A percentile compares a stretch with the other conserved stretches of the same genome.
Evolutionary conservation across 2,113 vertebrate species (phyloP).

Genomic region (Carollia perspicillata): DNA sequence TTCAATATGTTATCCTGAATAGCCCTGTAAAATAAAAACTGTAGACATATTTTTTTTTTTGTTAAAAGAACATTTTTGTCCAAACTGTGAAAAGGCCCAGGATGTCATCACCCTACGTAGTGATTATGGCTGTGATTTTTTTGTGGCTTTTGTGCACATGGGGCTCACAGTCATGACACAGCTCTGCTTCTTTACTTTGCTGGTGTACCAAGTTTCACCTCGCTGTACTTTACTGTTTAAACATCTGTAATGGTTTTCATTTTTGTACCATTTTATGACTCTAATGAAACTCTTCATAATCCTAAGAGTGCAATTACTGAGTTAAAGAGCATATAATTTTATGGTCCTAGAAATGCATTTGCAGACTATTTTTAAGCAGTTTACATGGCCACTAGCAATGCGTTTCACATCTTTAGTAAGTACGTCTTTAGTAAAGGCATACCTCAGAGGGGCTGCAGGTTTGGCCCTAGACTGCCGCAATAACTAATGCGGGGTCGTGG

Average conservation of each 20-base stretch:
- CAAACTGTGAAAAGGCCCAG: not conserved
- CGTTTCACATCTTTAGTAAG: not conserved
- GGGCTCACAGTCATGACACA: not conserved
- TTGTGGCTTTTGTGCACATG: not conserved
- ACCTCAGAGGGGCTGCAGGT: too few species aligned
- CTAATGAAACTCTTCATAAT: constrained; percentile 18
- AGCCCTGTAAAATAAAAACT: constrained; percentile 7
- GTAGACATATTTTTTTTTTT: not conserved
- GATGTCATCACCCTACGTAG: not conserved
- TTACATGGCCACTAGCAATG: not conserved
- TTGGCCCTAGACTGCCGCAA: too few species aligned
- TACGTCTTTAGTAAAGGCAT: too few species aligned
- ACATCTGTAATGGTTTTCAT: not conserved
- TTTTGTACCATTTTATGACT: not conserved
- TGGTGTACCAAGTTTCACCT: not conserved
- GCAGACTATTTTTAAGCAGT: not conserved
- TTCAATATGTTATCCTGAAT: not conserved
- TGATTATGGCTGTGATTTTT: not conserved
- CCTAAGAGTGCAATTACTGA: not conserved
- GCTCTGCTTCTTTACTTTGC: not conserved
- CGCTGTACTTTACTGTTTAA: not conserved
- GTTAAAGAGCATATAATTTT: not conserved
- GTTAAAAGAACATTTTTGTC: not conserved
- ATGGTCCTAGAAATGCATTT: not conserved
- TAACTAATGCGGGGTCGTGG: too few species aligned